Percentiles rank a stretch among this genome's conserved stretches.
These are phyloP conservation scores for Paradoxurus hermaphroditus DNA, from an alignment of 2,113 vertebrate genomes.

Conservation along the genomic window DNA sequence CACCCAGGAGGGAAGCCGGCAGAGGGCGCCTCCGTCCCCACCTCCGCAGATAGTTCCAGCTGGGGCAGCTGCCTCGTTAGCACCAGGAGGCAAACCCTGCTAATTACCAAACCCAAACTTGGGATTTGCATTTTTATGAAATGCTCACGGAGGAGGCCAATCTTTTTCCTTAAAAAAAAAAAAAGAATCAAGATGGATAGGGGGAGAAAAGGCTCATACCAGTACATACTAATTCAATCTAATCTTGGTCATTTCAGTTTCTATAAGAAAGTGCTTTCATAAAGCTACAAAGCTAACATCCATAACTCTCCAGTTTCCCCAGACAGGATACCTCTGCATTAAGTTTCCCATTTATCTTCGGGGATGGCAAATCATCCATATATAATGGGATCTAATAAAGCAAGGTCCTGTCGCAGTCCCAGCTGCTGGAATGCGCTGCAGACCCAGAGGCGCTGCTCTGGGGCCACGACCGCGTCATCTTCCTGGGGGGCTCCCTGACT, in stretches of 20 bases:
- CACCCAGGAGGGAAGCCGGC: not conserved
- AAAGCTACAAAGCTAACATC: slow-evolving; percentile 76
- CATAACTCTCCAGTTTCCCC: slow-evolving; percentile 61
- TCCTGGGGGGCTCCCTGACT: not conserved
- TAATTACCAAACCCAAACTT: slow-evolving; percentile 82
- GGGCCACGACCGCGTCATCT: not conserved
- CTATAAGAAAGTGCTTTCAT: slow-evolving; percentile 72
- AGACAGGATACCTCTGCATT: slow-evolving; percentile 66
- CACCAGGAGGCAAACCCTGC: slow-evolving; percentile 69
- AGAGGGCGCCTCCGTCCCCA: slow-evolving; percentile 1
- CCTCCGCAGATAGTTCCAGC: slow-evolving; percentile 38
- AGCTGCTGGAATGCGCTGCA: not conserved
- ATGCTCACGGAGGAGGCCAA: slow-evolving; percentile 77
- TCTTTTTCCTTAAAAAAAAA: slow-evolving; percentile 72
- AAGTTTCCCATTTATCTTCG: slow-evolving; percentile 35
- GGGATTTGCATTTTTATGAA: slow-evolving; percentile 85
- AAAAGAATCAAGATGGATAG: slow-evolving; percentile 73
- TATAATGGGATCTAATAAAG: slow-evolving; percentile 61
- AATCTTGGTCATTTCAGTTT: slow-evolving; percentile 80
- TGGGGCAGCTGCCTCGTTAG: slow-evolving; percentile 62
- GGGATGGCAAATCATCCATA: slow-evolving; percentile 66
- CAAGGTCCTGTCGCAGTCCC: not conserved
- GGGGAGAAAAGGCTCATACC: slow-evolving; percentile 59
- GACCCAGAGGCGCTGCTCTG: not conserved
- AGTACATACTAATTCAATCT: slow-evolving; percentile 80